Evolutionary conservation across 1,140 invertebrate genomes (phyloP).

Genomic region (Pogonomyrmex barbatus): DNA sequence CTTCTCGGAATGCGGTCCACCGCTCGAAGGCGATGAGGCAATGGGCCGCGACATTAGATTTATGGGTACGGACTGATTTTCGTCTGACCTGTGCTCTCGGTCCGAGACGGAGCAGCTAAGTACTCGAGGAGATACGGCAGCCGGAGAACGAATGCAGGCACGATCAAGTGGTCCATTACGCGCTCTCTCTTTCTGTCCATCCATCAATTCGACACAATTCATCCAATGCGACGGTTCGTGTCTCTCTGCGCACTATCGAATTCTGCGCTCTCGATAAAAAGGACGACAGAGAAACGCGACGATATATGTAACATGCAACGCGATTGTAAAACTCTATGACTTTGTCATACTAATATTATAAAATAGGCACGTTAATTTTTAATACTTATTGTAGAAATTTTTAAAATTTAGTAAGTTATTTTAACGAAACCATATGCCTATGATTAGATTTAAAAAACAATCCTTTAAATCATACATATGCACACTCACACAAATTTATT

Average conservation of each 20-base stretch:
- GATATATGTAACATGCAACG: background rate
- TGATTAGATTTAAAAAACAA: too few species aligned
- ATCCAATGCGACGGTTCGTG: background rate
- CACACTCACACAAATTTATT: too few species aligned
- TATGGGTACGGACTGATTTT: constrained; percentile 51
- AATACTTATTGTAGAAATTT: background rate
- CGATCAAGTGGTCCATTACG: constrained; percentile 51
- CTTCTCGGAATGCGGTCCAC: constrained; percentile 22
- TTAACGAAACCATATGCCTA: too few species aligned
- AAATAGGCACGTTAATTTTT: background rate
- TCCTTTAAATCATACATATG: too few species aligned
- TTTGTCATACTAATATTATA: background rate
- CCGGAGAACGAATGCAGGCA: constrained; percentile 5
- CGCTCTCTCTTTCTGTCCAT: background rate
- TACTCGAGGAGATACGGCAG: constrained; percentile 14
- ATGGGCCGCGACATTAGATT: constrained; percentile 26
- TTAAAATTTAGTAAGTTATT: too few species aligned
- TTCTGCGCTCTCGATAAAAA: background rate
- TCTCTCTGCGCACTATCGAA: background rate
- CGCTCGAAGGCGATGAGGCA: background rate
- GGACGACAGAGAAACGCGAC: background rate
- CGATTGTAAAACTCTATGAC: too few species aligned
- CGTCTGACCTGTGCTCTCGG: constrained; percentile 29
- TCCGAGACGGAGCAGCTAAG: background rate
- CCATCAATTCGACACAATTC: too few species aligned